phyloP scores from a whole-genome alignment of 2,797 vertebrate species.

The Tadarida brasiliensis region DNA sequence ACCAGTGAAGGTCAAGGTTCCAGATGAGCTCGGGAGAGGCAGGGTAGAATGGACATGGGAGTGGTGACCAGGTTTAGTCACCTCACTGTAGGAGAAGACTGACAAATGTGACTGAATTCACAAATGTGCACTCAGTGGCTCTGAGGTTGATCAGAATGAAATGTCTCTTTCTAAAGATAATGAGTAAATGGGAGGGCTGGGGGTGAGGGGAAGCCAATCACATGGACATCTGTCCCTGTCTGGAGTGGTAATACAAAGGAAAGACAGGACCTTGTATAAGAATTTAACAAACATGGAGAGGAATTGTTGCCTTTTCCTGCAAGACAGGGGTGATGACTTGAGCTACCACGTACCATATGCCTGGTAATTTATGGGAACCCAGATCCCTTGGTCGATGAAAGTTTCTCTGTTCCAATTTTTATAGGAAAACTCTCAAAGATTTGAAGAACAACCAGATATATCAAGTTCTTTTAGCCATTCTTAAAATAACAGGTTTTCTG shows the following conservation, averaged over 20 bases:
- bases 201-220: background rate
- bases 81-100: background rate
- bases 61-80: background rate
- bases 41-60: background rate
- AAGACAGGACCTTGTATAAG: background rate
- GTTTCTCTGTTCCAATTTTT: slow-evolving; percentile 53
- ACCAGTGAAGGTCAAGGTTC: background rate
- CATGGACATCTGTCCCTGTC: background rate
- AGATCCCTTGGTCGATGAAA: background rate
- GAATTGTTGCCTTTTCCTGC: background rate
- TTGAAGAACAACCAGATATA: slow-evolving; percentile 20
- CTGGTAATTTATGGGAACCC: background rate
- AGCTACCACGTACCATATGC: background rate
- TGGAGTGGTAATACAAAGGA: background rate
- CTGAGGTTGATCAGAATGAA: background rate
- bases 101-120: background rate
- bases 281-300: background rate
- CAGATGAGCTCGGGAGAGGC: background rate
- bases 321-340: background rate
- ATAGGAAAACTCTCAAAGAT: background rate
- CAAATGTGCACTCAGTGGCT: background rate
- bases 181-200: background rate
- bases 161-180: background rate
- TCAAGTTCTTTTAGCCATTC: slow-evolving; percentile 12
- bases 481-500: slow-evolving; percentile 48